Evolutionary conservation across 2,113 vertebrate species (phyloP).

Genomic region (Mormoops blainvillei): DNA sequence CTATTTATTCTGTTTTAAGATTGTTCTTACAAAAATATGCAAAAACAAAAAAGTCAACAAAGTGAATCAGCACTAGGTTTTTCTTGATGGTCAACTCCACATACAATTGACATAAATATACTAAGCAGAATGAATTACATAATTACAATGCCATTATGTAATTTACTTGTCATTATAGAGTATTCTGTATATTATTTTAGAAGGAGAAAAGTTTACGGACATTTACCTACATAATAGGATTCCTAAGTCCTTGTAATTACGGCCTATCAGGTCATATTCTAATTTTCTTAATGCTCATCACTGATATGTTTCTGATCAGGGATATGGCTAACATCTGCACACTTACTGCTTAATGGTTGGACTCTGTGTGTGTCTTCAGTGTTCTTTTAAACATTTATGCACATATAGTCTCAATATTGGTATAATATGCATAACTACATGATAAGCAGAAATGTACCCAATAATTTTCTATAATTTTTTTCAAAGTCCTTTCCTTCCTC

Average conservation of each 20-base stretch:
- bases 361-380: not conserved
- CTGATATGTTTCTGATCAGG: not conserved
- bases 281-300: slow-evolving; percentile 18
- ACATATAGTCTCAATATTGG: not conserved
- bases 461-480: slow-evolving; percentile 36
- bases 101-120: slow-evolving; percentile 6
- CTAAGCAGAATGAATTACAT: not conserved
- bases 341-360: not conserved
- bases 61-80: slow-evolving; percentile 35
- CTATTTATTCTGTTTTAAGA: slow-evolving; percentile 34
- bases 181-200: not conserved
- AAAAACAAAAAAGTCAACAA: slow-evolving; percentile 8
- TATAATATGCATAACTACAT: not conserved
- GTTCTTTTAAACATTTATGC: not conserved
- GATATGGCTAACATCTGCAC: not conserved
- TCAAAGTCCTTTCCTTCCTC: not conserved
- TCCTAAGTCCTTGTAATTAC: slow-evolving; percentile 41
- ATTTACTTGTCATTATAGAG: slow-evolving; percentile 1
- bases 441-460: slow-evolving; percentile 18
- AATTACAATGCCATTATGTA: slow-evolving; percentile 29
- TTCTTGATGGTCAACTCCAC: slow-evolving; percentile 21
- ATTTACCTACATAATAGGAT: slow-evolving; percentile 27
- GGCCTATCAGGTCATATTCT: slow-evolving; percentile 12
- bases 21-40: slow-evolving; percentile 43
- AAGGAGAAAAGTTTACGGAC: slow-evolving; percentile 18